Evolutionary conservation across 2,888 invertebrate species (phyloP).

Genomic region (Sisyra nigra): DNA sequence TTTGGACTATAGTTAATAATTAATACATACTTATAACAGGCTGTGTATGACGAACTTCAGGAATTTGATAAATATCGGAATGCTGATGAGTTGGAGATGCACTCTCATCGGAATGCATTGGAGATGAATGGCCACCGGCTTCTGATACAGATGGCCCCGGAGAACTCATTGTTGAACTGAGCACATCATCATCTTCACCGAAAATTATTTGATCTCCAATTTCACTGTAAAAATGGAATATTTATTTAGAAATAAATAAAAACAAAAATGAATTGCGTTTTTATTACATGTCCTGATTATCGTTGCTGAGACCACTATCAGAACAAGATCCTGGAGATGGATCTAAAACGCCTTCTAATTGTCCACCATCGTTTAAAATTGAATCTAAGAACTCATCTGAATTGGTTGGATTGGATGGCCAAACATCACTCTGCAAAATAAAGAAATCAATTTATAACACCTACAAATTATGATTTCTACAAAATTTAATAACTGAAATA

Average conservation of each 20-base stretch:
- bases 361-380: constrained; percentile 43
- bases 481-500: too few species aligned
- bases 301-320: constrained; percentile 55
- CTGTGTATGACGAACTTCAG: constrained; percentile 18
- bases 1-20: too few species aligned
- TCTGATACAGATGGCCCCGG: constrained; percentile 15
- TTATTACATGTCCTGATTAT: constrained; percentile 34
- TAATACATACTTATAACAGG: constrained; percentile 9
- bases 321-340: constrained; percentile 33
- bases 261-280: background rate
- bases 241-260: constrained; percentile 2
- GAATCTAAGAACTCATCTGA: constrained; percentile 51
- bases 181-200: constrained; percentile 7
- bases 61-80: constrained; percentile 4
- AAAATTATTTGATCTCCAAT: constrained; percentile 2
- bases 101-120: constrained; percentile 4
- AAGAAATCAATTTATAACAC: too few species aligned
- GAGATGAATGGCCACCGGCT: constrained; percentile 13
- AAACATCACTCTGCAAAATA: constrained; percentile 25
- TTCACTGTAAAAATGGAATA: constrained; percentile 1
- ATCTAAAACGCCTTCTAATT: constrained; percentile 39
- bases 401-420: constrained; percentile 30
- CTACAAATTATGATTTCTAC: too few species aligned
- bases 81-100: background rate
- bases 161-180: constrained; percentile 12